phyloP scores from a whole-genome alignment of 2,888 invertebrate species.

The Idaea aversata region DNA sequence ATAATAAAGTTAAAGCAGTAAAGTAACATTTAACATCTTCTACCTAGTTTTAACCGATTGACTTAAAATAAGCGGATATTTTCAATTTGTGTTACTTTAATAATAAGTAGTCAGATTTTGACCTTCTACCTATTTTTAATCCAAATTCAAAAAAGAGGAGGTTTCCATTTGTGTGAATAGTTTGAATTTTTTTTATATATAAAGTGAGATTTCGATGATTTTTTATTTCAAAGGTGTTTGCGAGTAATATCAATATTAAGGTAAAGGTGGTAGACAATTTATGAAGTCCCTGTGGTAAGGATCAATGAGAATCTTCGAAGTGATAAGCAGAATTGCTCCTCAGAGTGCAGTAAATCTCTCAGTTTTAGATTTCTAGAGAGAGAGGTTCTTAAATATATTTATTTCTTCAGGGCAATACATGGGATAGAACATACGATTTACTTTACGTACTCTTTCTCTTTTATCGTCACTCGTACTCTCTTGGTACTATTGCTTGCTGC shows the following conservation, averaged over 20 bases:
- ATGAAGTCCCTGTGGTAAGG: too few relatives aligned
- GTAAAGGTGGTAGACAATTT: too few relatives aligned
- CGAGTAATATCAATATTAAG: background rate
- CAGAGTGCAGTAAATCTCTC: background rate
- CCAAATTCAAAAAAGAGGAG: background rate
- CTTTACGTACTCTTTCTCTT: conserved; percentile 73
- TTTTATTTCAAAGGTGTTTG: too few relatives aligned
- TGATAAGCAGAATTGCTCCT: background rate
- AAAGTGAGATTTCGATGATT: too few relatives aligned
- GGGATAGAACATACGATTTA: conserved; percentile 57
- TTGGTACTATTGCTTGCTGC: conserved; percentile 69
- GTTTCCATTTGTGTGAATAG: background rate
- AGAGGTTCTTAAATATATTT: background rate
- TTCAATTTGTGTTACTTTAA: too few relatives aligned
- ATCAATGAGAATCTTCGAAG: background rate
- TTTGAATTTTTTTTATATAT: too few relatives aligned
- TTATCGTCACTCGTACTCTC: conserved; percentile 64
- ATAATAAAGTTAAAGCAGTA: too few relatives aligned
- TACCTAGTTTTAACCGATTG: too few relatives aligned
- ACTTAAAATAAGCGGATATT: too few relatives aligned
- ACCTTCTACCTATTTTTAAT: too few relatives aligned
- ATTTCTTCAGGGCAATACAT: conserved; percentile 31
- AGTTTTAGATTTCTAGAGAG: conserved; percentile 9
- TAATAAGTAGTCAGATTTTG: too few relatives aligned
- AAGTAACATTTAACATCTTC: too few relatives aligned